Evolutionary conservation across 2,888 invertebrate genomes (phyloP), one percentile per base, ranked within the genome.

Genomic region (Callimorpha dominula): DNA sequence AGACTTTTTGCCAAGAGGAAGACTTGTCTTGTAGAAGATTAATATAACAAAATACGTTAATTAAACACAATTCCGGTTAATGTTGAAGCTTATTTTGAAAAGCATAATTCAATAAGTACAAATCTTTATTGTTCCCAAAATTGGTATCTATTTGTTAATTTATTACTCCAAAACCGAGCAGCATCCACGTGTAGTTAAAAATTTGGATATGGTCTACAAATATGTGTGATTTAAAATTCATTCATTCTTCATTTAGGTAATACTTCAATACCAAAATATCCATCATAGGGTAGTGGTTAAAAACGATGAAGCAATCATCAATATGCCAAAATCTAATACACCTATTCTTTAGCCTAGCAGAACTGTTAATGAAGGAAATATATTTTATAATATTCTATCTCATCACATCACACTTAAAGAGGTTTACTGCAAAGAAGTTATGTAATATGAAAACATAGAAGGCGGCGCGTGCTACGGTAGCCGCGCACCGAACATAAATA

Each of bases 401-500:
- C 11, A 60, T 6, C 42, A 57, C 15, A 46, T 31, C 40, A n/a
- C n/a, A n/a, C n/a, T n/a, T 15, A 52, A 57, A 62, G 42, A 66
- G 57, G 62, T 73, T 67, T 69, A 68, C 57, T 65, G 64, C 64
- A 71, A 76, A 78, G 76, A 69, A 72, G 79, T 80, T 75, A 68
- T 82, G 76, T 75, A 80, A 83, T 76, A 73, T 73, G 73, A 80
- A 78, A 84, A 75, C 77, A 81, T 80, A 76, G 84, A 84, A 91
- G 91, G 92, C 90, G 91, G 90, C 83, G 94, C 94, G 95, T 95
- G 95, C 78, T 86, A 80, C 94, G 84, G 95, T 88, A 94, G 95
- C 93, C 87, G 84, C 87, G 90, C 90, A 73, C 73, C 73, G 89
- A 86, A 90, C 91, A 91, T 94, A 94, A 93, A 95, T 90, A 92